These are phyloP conservation scores for Zoanthus solanderi DNA, from an alignment of 92 coral and sea anemone species.

Conservation along the genomic window DNA sequence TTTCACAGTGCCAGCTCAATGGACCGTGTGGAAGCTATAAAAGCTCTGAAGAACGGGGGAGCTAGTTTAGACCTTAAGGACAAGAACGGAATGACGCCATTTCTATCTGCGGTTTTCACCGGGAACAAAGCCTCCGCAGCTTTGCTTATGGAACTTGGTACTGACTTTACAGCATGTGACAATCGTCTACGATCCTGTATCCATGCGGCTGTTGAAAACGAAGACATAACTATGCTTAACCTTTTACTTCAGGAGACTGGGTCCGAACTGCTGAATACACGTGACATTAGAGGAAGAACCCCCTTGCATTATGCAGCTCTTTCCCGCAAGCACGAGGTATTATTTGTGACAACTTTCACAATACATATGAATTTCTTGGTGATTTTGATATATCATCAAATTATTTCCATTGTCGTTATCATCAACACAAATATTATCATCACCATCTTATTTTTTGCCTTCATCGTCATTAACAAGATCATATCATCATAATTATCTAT, in stretches of 20 bases:
- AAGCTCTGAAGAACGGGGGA: conserved; percentile 42
- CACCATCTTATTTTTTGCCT: no score
- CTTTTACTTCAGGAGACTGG: conserved; percentile 56
- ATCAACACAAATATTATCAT: no score
- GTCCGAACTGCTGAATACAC: conserved; percentile 42
- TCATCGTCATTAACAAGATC: no score
- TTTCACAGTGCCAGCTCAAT: conserved; percentile 62
- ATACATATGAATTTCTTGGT: no score
- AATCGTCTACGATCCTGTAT: conserved; percentile 67
- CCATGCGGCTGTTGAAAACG: conserved; percentile 72
- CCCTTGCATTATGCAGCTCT: conserved; percentile 77
- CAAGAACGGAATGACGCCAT: conserved; percentile 66
- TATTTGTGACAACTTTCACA: background rate
- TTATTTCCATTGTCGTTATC: no score
- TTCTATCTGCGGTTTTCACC: conserved; percentile 61
- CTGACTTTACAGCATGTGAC: conserved; percentile 67
- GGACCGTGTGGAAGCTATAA: conserved; percentile 64
- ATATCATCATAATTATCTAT: background rate
- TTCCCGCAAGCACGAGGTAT: conserved; percentile 61
- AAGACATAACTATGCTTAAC: conserved; percentile 42
- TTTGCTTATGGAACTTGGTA: conserved; percentile 66
- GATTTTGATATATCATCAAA: no score
- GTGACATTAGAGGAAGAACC: conserved; percentile 70
- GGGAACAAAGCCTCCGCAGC: conserved; percentile 68
- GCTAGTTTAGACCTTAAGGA: conserved; percentile 60